Evolutionary conservation across 2,888 invertebrate genomes (phyloP).

Genomic region (Lithophane leautieri): DNA sequence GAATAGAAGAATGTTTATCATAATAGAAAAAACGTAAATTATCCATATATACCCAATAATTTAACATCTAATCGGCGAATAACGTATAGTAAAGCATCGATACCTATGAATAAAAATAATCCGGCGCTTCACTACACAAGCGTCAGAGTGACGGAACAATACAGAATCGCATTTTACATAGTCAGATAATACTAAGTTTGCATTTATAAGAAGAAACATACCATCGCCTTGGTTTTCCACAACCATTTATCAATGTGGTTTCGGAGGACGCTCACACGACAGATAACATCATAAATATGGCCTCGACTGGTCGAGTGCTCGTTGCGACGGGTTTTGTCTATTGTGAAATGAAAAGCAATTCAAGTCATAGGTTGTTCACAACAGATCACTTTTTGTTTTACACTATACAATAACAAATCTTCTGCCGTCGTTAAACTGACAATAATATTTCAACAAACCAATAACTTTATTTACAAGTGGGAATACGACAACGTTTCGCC

Average conservation of each 20-base stretch:
- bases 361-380: slow-evolving; percentile 76
- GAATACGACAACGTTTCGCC: slow-evolving; percentile 91
- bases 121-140: slow-evolving; percentile 85
- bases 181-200: slow-evolving; percentile 65
- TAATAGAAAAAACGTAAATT: neutral
- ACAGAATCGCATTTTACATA: slow-evolving; percentile 73
- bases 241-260: slow-evolving; percentile 87
- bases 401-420: slow-evolving; percentile 76
- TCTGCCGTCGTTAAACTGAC: slow-evolving; percentile 72
- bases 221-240: slow-evolving; percentile 86
- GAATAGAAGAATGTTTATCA: slow-evolving; percentile 42
- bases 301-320: slow-evolving; percentile 89
- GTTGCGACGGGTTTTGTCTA: slow-evolving; percentile 90
- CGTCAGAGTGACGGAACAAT: slow-evolving; percentile 86
- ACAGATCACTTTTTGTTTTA: slow-evolving; percentile 79
- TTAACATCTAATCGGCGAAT: slow-evolving; percentile 7
- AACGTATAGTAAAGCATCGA: slow-evolving; percentile 51
- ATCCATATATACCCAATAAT: neutral
- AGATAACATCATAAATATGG: slow-evolving; percentile 93
- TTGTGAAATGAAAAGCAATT: slow-evolving; percentile 87
- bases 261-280: slow-evolving; percentile 89
- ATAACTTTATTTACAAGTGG: slow-evolving; percentile 89
- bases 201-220: slow-evolving; percentile 78
- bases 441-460: slow-evolving; percentile 79
- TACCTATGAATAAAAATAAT: slow-evolving; percentile 78